Base-by-base conservation (phyloP, 2,113 vertebrate species). In the Sigmodon hispidus region DNA sequence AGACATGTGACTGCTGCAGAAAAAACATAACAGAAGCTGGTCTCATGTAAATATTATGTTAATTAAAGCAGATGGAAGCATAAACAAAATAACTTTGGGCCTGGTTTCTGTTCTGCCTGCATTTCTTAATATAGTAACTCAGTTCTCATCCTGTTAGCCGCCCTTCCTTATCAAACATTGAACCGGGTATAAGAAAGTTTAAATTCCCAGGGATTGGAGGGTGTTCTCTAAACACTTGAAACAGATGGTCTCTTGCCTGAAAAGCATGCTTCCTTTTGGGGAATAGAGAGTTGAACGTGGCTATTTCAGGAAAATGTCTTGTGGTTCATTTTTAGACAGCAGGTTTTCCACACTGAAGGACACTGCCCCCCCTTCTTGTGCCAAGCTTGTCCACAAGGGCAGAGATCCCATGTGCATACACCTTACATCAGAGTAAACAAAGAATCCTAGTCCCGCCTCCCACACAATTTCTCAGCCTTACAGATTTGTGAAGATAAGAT, bases 51-150 rank as follows among this genome's bases (percentile, higher is more conserved):
- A 98, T 98, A 98, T 91, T 84, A 93, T 96, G 92, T 98, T 98
- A 98, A 98, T 98, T 98, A 98, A 98, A 98, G 97, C 97, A 97
- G 98, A 98, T 97, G 98, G 89, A 97, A 97, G 52, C 88, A 97
- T 98, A 98, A 98, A 98, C 98, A 98, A 98, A 98, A 97, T 76
- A 96, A 96, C 98, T 97, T 48, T 80, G 96, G 96, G 90, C 95
- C 98, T 97, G 98, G 98, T 98, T 98, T 97, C 97, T 98, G 98
- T 98, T 97, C 97, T 97, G 97, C 96, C 91, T 98, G 97, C 98
- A 97, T 95, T 98, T 97, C 98, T 98, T 97, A 98, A 98, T 99
- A 98, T 99, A 99, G 98, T 79, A 98, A 98, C 95, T 73, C 4
- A 0, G 97, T 98, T 98, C 97, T 97, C 97, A 98, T 97, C 97